These are phyloP conservation scores for Gallinago undulata DNA, from an alignment of 2,113 vertebrate genomes.

Conservation along the genomic window DNA sequence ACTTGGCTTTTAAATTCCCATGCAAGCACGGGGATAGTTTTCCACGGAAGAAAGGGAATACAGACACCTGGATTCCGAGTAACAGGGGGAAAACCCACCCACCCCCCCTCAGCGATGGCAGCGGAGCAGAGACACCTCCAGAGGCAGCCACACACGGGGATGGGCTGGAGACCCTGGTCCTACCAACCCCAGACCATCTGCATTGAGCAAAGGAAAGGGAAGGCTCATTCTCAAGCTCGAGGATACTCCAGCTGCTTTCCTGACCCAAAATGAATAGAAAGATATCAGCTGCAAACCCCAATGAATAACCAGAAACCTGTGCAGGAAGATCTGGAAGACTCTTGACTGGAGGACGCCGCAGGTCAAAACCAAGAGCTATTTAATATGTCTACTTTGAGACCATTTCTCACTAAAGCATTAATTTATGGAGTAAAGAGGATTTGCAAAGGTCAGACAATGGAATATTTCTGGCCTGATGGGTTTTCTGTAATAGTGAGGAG, in stretches of 20 bases:
- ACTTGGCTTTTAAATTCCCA: fast-evolving
- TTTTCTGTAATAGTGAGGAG: not conserved
- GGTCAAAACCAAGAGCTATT: not conserved
- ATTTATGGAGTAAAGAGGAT: constrained; percentile 13
- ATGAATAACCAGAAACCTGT: fast-evolving
- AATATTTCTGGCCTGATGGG: not conserved
- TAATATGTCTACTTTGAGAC: not conserved
- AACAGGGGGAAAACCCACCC: fast-evolving
- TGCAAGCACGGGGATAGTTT: not conserved
- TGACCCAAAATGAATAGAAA: not conserved
- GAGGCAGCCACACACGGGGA: fast-evolving
- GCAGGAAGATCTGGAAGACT: not conserved
- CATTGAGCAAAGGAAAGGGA: not conserved
- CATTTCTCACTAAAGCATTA: not conserved
- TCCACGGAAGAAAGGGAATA: not conserved
- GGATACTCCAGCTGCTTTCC: not conserved
- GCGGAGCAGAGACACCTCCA: not conserved
- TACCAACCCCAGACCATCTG: fast-evolving
- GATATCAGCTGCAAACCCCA: fast-evolving
- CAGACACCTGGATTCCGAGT: fast-evolving
- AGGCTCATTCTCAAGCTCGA: not conserved
- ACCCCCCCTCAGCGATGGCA: fast-evolving
- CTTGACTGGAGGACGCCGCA: not conserved
- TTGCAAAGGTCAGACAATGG: constrained; percentile 14
- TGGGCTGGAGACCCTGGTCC: fast-evolving